Evolutionary conservation across 2,888 invertebrate species (phyloP).

Genomic region (Nomada hirtipes): DNA sequence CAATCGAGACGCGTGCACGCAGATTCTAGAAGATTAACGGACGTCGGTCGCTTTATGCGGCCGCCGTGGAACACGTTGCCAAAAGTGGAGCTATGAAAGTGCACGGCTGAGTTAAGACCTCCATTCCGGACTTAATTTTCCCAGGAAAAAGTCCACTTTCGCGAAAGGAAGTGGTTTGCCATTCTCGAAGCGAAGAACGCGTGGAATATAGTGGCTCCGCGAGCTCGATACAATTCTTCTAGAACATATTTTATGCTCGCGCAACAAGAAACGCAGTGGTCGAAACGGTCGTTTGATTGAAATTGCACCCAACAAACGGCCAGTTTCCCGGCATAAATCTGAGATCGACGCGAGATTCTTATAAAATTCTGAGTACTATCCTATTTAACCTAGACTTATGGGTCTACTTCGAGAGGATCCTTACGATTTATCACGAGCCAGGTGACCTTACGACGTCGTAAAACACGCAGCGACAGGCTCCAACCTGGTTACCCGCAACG

Average conservation of each 20-base stretch:
- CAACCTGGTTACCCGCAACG: conserved; percentile 1
- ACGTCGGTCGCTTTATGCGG: conserved; percentile 31
- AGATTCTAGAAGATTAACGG: conserved; percentile 52
- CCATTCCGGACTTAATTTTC: conserved; percentile 3
- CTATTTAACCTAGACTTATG: conserved; percentile 11
- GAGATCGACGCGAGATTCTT: background rate
- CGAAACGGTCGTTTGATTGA: background rate
- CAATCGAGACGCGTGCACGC: conserved; percentile 28
- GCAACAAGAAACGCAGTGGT: background rate
- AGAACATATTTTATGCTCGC: background rate
- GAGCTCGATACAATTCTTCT: background rate
- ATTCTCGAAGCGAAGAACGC: background rate
- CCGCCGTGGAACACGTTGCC: conserved; percentile 18
- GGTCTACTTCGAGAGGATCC: background rate
- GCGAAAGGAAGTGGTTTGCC: conserved; percentile 13
- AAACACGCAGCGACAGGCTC: background rate
- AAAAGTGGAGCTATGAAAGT: conserved; percentile 14
- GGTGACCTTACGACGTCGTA: conserved; percentile 16
- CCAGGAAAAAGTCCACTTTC: background rate
- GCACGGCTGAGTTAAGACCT: background rate
- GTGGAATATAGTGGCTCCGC: background rate
- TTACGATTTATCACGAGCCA: conserved; percentile 6
- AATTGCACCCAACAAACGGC: background rate
- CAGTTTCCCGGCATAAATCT: conserved; percentile 21
- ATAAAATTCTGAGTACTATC: conserved; percentile 6